phyloP scores from a whole-genome alignment of 2,113 vertebrate species.

The Siniperca knerii region DNA sequence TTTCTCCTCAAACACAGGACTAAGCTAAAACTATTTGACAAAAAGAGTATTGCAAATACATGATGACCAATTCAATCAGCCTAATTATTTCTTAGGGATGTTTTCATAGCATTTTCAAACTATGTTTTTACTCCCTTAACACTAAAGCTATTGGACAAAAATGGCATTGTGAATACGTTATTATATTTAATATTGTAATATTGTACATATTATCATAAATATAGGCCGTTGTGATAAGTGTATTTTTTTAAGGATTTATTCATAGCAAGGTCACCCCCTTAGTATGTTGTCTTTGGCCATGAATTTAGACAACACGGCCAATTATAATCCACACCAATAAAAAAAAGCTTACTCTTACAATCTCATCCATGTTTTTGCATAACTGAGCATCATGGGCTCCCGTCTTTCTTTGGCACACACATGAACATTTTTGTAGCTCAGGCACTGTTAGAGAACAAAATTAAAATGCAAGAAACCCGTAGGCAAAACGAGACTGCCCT shows the following conservation, averaged over 20 bases:
- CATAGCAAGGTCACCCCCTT: conserved; percentile 12
- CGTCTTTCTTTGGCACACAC: neutral
- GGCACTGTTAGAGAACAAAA: conserved; percentile 43
- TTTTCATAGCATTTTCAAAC: neutral
- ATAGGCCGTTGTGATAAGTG: neutral
- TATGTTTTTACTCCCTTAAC: neutral
- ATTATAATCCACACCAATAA: no score
- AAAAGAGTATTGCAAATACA: neutral
- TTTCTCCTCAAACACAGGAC: neutral
- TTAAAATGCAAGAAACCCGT: conserved; percentile 49
- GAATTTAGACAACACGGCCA: neutral
- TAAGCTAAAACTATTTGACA: neutral
- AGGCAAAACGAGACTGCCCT: conserved; percentile 61
- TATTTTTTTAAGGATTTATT: neutral
- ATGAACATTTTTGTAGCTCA: neutral
- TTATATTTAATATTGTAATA: neutral
- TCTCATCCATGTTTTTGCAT: neutral
- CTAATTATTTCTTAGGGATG: neutral
- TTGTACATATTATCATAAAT: neutral
- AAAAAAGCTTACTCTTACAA: neutral
- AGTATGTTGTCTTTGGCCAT: neutral
- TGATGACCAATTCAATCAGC: neutral
- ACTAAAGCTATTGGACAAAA: neutral
- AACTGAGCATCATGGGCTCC: neutral
- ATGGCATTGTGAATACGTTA: neutral